Evolutionary conservation across 2,797 vertebrate genomes (phyloP).

Genomic region (Sebastolobus alascanus): DNA sequence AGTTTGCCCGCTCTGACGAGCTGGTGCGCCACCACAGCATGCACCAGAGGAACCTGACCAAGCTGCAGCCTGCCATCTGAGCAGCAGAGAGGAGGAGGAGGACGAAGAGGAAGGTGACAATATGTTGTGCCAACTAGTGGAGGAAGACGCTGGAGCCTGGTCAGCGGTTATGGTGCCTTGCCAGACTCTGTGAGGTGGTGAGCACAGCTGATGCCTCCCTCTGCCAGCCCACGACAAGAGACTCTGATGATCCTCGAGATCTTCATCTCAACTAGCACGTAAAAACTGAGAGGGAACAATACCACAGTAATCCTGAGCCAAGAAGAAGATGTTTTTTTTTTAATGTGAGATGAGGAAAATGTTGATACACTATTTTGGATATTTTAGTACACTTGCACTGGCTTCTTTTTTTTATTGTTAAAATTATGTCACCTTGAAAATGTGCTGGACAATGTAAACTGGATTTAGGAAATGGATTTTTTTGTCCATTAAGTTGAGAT

Average conservation of each 20-base stretch:
- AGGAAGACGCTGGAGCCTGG: conserved; percentile 67
- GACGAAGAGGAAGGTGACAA: conserved; percentile 66
- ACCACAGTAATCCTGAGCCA: conserved; percentile 68
- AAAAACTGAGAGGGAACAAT: conserved; percentile 37
- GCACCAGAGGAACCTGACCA: conserved; percentile 99
- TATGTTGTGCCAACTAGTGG: conserved; percentile 63
- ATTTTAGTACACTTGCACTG: conserved; percentile 76
- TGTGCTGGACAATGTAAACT: conserved; percentile 73
- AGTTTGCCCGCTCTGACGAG: conserved; percentile 98
- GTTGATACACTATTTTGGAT: conserved; percentile 57
- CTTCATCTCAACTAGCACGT: conserved; percentile 35
- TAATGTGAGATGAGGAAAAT: conserved; percentile 51
- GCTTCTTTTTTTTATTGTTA: conserved; percentile 48
- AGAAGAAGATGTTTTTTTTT: conserved; percentile 28
- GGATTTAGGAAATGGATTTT: conserved; percentile 71
- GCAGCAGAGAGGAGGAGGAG: conserved; percentile 59
- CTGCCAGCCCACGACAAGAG: conserved; percentile 28
- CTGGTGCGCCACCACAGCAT: conserved; percentile 99
- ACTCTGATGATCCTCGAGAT: conserved; percentile 35
- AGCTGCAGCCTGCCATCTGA: conserved; percentile 94
- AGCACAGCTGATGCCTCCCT: conserved; percentile 63
- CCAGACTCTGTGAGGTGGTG: conserved; percentile 53
- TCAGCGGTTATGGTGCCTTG: conserved; percentile 66
- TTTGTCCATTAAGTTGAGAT: conserved; percentile 29
- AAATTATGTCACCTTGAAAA: conserved; percentile 55